These are phyloP conservation scores for Eupithecia pulchellata DNA, from an alignment of 2,888 invertebrate species.

Conservation along the genomic window DNA sequence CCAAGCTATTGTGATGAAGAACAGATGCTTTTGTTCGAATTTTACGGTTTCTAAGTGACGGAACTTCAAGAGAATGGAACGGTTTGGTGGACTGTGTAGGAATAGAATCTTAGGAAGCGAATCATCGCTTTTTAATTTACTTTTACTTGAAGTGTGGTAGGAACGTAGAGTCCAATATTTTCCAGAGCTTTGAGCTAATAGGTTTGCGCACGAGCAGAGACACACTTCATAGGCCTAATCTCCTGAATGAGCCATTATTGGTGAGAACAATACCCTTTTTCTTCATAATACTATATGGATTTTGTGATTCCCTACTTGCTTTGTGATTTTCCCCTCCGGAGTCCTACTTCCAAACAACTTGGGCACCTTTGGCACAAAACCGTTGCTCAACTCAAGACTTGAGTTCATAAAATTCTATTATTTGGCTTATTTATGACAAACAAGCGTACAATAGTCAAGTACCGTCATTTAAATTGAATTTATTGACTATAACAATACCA, in stretches of 20 bases:
- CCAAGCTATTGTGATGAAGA: constrained; percentile 39
- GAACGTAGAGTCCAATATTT: too few relatives aligned
- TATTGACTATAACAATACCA: constrained; percentile 19
- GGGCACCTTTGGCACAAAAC: constrained; percentile 4
- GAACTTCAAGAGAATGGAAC: not conserved
- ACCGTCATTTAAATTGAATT: constrained; percentile 39
- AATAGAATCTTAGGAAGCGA: not conserved
- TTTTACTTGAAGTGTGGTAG: too few relatives aligned
- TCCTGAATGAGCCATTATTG: too few relatives aligned
- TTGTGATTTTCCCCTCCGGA: not conserved
- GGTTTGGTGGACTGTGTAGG: not conserved
- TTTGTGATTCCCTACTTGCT: not conserved
- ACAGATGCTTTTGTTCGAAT: constrained; percentile 44
- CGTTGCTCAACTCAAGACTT: constrained; percentile 13
- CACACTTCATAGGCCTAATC: too few relatives aligned
- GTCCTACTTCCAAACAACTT: not conserved
- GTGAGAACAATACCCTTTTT: too few relatives aligned
- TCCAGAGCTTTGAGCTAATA: too few relatives aligned
- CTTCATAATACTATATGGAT: too few relatives aligned
- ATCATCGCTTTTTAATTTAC: not conserved
- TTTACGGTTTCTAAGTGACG: constrained; percentile 28
- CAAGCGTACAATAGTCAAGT: constrained; percentile 35
- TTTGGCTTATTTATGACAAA: constrained; percentile 30
- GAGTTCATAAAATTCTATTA: constrained; percentile 25
- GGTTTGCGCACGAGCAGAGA: too few relatives aligned